Conservation (phyloP, 2,888 invertebrate species). For the Heteromurus nitidus region DNA sequence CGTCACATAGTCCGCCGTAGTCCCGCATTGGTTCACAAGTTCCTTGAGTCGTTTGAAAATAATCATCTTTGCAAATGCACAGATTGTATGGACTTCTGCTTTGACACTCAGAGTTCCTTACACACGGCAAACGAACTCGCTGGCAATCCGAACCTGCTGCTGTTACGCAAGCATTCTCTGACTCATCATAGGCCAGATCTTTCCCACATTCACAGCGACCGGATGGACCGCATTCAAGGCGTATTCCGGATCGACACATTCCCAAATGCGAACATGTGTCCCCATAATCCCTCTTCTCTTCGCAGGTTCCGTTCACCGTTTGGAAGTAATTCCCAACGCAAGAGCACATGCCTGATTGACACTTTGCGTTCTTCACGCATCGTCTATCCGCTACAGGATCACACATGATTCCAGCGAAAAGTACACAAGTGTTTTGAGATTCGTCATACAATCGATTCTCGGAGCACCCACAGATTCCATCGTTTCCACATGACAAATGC, state of each 20-base stretch:
- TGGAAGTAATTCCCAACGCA: background rate
- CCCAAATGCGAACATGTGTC: background rate
- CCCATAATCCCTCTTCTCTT: background rate
- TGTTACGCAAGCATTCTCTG: background rate
- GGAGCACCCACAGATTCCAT: background rate
- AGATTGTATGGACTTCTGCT: background rate
- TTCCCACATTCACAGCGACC: background rate
- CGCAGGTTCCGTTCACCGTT: conserved; percentile 5
- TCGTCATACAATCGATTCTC: background rate
- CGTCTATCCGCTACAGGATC: background rate
- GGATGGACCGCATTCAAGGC: too few species aligned
- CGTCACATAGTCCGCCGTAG: background rate
- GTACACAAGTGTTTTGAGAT: background rate
- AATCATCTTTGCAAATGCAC: background rate
- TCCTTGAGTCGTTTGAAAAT: background rate
- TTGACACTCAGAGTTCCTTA: background rate
- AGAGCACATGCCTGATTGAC: background rate
- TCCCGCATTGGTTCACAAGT: background rate
- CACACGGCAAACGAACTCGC: background rate
- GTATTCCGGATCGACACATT: background rate
- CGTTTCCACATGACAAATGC: background rate
- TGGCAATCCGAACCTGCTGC: background rate
- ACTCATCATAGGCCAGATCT: too few species aligned
- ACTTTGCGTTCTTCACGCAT: background rate
- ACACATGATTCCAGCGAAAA: background rate